Evolutionary conservation across 2,113 vertebrate genomes (phyloP).

Genomic region (Capreolus pygargus): DNA sequence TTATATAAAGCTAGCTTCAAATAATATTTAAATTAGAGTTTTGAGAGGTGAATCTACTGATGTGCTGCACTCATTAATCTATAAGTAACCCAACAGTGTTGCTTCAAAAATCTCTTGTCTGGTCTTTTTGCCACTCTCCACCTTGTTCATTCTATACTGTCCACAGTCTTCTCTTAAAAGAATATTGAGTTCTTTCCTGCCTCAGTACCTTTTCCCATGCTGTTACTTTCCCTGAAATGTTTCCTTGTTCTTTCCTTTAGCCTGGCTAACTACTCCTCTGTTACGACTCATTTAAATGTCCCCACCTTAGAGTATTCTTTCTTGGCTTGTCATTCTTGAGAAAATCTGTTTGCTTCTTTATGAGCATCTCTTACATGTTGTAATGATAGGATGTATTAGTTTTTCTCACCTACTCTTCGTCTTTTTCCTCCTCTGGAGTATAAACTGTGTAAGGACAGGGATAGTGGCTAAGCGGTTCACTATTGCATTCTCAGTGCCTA

Average conservation of each 20-base stretch:
- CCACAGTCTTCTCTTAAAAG: background rate
- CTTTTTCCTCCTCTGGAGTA: background rate
- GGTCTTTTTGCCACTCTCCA: background rate
- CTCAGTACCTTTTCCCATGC: background rate
- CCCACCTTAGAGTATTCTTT: background rate
- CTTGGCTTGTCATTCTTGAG: slow-evolving; percentile 11
- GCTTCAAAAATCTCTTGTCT: background rate
- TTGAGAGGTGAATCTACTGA: background rate
- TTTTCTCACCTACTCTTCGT: background rate
- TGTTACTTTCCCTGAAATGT: background rate
- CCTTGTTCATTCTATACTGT: background rate
- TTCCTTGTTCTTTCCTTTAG: background rate
- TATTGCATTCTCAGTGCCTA: background rate
- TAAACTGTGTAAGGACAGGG: background rate
- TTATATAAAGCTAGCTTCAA: slow-evolving; percentile 30
- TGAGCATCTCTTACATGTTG: slow-evolving; percentile 14
- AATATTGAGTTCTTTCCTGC: background rate
- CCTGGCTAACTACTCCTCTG: background rate
- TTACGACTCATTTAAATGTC: background rate
- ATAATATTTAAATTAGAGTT: slow-evolving; percentile 24
- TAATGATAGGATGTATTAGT: background rate
- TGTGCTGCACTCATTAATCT: background rate
- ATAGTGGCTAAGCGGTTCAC: background rate
- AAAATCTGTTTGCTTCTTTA: slow-evolving; percentile 11
- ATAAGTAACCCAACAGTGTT: background rate